phyloP scores from a whole-genome alignment of 2,888 invertebrate genomes.

The Tipula vernalis region DNA sequence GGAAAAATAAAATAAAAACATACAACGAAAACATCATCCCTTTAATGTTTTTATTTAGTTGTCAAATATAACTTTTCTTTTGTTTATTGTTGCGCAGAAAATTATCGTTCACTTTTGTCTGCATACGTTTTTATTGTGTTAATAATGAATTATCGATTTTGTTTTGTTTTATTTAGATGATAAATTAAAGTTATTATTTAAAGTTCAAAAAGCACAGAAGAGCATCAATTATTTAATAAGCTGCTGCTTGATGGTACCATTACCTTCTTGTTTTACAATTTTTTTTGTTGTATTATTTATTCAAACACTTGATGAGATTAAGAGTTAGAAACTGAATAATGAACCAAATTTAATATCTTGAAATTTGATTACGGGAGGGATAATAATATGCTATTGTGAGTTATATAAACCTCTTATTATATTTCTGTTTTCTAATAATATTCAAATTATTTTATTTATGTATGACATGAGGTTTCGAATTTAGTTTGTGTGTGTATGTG shows the following conservation, averaged over 20 bases:
- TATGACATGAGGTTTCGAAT: not conserved
- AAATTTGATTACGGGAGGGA: not conserved
- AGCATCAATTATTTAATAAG: not conserved
- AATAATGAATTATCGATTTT: not conserved
- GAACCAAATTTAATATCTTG: not conserved
- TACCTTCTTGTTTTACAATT: not conserved
- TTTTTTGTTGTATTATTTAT: not conserved
- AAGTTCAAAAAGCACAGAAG: not conserved
- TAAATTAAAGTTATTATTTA: not conserved
- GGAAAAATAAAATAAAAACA: not conserved
- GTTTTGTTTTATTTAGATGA: not conserved
- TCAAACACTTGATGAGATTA: not conserved
- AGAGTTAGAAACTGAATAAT: not conserved
- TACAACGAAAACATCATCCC: not conserved
- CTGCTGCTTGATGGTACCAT: not conserved
- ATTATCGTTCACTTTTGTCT: too few relatives aligned
- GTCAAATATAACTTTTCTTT: not conserved
- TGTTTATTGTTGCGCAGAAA: not conserved
- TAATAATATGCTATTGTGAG: not conserved
- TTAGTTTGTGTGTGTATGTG: not conserved
- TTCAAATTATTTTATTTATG: not conserved
- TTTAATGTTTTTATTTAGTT: not conserved
- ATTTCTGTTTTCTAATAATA: too few relatives aligned
- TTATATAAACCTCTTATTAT: not conserved
- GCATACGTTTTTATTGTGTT: not conserved